These are phyloP conservation scores for Cephus nigrinus DNA, from an alignment of 2,888 invertebrate species.

Conservation along the genomic window DNA sequence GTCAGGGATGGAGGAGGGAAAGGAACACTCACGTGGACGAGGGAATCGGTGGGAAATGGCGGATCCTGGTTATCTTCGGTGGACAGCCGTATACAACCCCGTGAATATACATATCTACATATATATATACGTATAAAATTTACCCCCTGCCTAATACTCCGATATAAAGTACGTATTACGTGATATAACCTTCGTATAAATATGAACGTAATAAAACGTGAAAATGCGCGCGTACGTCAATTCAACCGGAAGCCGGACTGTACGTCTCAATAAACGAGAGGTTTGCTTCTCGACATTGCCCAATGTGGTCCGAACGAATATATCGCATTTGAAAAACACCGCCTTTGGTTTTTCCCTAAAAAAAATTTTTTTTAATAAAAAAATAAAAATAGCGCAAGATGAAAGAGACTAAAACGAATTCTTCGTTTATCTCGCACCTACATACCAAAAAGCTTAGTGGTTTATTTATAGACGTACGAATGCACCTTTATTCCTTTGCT, in stretches of 20 bases:
- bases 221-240: not conserved
- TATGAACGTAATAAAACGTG: slow-evolving; percentile 2
- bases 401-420: not conserved
- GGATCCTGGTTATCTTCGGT: slow-evolving; percentile 46
- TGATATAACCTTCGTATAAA: slow-evolving; percentile 8
- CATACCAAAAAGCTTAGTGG: too few species aligned
- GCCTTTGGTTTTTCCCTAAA: not conserved
- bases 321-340: not conserved
- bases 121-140: slow-evolving; percentile 13
- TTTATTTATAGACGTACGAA: not conserved
- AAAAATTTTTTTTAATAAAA: not conserved
- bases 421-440: not conserved
- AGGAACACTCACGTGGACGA: slow-evolving; percentile 10
- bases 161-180: slow-evolving; percentile 39
- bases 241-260: not conserved
- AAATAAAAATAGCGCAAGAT: not conserved
- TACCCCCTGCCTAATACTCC: slow-evolving; percentile 26
- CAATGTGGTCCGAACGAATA: not conserved
- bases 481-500: not conserved
- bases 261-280: not conserved
- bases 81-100: slow-evolving; percentile 45
- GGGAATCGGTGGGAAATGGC: slow-evolving; percentile 16
- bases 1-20: slow-evolving; percentile 19
- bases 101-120: slow-evolving; percentile 35
- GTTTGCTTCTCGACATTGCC: not conserved